Conservation (phyloP, 2,888 invertebrate species). For the Caenorhabditis sulstoni region DNA sequence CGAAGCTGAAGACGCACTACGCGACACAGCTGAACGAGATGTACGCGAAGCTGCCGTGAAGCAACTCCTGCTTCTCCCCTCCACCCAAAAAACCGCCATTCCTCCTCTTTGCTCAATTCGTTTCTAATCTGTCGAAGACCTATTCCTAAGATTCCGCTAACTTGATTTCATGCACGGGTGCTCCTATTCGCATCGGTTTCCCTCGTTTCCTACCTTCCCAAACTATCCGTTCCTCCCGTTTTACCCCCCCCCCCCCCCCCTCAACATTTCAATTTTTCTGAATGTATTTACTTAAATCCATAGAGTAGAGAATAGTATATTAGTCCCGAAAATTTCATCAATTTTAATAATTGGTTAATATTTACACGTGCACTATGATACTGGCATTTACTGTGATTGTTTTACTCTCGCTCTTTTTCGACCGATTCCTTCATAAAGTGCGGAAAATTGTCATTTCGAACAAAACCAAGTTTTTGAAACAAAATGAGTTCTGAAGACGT, state of each 20-base stretch:
- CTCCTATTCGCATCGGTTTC: conserved; percentile 37
- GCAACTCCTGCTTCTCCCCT: not conserved
- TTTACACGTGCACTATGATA: conserved; percentile 31
- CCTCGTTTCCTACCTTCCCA: not conserved
- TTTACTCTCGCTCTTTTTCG: conserved; percentile 25
- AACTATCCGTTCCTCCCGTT: conserved; percentile 1
- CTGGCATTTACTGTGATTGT: conserved; percentile 61
- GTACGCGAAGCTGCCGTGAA: conserved; percentile 69
- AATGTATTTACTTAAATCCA: conserved; percentile 31
- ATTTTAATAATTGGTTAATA: conserved; percentile 38
- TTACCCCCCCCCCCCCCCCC: conserved; percentile 3
- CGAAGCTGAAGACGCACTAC: conserved; percentile 81
- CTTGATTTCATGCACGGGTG: conserved; percentile 56
- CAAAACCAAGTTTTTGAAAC: not conserved
- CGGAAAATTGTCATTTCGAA: not conserved
- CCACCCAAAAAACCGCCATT: conserved; percentile 15
- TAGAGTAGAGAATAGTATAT: conserved; percentile 9
- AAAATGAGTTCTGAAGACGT: conserved; percentile 12
- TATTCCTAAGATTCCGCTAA: conserved; percentile 38
- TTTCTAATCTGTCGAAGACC: conserved; percentile 2
- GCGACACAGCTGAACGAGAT: conserved; percentile 67
- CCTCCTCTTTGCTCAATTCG: conserved; percentile 25
- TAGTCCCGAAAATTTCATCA: conserved; percentile 1
- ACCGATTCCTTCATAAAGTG: conserved; percentile 23
- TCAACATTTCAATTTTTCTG: conserved; percentile 8